Conservation (phyloP, 2,113 vertebrate genomes). For the Bungarus multicinctus region DNA sequence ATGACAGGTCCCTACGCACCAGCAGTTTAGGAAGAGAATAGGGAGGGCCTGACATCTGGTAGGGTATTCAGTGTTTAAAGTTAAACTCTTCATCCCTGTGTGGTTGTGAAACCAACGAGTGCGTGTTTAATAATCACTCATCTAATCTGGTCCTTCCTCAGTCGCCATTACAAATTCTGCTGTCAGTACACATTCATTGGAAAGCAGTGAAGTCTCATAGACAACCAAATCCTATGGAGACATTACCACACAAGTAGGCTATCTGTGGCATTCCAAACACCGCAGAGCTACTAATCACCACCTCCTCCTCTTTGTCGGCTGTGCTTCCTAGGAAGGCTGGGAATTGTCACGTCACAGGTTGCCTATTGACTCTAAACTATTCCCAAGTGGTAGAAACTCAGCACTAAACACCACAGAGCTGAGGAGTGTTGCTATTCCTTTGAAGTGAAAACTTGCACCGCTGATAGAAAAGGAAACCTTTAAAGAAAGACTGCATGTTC, state of each 20-base stretch:
- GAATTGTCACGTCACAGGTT: background rate
- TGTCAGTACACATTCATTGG: background rate
- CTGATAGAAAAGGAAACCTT: background rate
- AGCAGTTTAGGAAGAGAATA: background rate
- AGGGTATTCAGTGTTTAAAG: background rate
- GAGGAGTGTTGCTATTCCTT: background rate
- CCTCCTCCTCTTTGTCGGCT: background rate
- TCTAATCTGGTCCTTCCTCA: background rate
- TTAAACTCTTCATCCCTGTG: background rate
- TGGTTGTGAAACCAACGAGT: background rate
- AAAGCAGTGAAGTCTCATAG: background rate
- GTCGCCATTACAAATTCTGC: background rate
- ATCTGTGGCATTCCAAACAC: background rate
- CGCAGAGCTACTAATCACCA: background rate
- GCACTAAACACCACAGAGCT: background rate
- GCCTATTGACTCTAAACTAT: background rate
- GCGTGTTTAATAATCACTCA: background rate
- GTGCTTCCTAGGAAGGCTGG: background rate
- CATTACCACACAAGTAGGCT: background rate
- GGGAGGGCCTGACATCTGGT: background rate
- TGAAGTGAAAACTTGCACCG: background rate
- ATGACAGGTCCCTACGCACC: background rate
- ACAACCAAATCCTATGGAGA: background rate
- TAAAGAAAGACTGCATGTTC: background rate
- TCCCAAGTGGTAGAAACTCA: background rate